phyloP scores from a whole-genome alignment of 2,113 vertebrate genomes.

The Mormyrus iriodes region DNA sequence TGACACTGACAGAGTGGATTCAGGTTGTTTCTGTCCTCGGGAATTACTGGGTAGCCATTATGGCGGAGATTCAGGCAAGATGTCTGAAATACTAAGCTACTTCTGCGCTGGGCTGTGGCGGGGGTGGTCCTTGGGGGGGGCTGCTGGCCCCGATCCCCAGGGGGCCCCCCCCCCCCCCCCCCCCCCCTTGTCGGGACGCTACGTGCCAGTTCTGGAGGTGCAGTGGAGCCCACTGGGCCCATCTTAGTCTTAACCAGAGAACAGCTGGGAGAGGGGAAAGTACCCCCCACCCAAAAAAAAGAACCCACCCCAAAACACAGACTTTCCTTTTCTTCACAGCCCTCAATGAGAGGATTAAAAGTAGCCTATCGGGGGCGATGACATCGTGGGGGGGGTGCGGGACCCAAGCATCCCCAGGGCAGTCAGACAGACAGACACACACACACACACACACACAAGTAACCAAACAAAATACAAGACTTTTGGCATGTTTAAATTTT shows the following conservation, averaged over 20 bases:
- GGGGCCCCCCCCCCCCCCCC: too few species aligned
- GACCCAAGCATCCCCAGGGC: conserved; percentile 8
- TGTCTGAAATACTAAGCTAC: background rate
- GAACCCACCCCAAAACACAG: background rate
- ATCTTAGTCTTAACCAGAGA: conserved; percentile 1
- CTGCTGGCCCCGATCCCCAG: too few species aligned
- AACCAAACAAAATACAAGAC: too few species aligned
- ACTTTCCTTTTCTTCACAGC: conserved; percentile 46
- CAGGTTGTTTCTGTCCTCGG: background rate
- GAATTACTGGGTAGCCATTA: background rate
- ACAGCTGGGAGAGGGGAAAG: background rate
- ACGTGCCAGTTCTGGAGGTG: background rate
- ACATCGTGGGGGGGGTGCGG: background rate
- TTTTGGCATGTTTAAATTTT: too few species aligned
- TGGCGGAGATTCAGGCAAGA: background rate
- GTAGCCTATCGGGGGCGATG: conserved; percentile 50
- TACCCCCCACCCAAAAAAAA: background rate
- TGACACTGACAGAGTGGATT: background rate
- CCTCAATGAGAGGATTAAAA: conserved; percentile 70
- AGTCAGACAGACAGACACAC: background rate
- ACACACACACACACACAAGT: too few species aligned
- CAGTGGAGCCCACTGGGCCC: background rate
- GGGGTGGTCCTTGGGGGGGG: too few species aligned
- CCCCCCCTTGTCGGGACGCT: background rate
- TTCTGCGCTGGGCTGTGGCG: background rate